Evolutionary conservation across 2,888 invertebrate genomes (phyloP).

Genomic region (Exocentrus adspersus): DNA sequence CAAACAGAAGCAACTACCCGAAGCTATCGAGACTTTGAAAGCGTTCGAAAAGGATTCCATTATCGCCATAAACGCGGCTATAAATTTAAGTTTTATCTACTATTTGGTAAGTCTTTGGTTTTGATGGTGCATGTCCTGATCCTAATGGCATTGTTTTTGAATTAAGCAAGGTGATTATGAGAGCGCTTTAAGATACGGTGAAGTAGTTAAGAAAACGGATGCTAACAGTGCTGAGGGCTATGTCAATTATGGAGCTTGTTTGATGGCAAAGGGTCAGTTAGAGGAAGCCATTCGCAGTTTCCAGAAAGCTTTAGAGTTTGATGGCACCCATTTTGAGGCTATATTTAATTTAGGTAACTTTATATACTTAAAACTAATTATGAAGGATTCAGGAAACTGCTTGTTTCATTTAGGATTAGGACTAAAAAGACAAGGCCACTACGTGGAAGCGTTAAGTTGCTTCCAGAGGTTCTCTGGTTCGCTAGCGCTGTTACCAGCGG

Average conservation of each 20-base stretch:
- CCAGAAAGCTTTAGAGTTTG: constrained; percentile 79
- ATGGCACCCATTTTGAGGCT: constrained; percentile 85
- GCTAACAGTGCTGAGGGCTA: constrained; percentile 83
- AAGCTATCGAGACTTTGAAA: constrained; percentile 86
- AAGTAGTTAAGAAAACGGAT: constrained; percentile 78
- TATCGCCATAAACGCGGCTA: constrained; percentile 84
- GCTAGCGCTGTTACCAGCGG: constrained; percentile 68
- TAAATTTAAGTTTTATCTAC: constrained; percentile 87
- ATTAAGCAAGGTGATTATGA: constrained; percentile 80
- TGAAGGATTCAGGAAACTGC: constrained; percentile 64
- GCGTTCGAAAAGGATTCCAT: constrained; percentile 87
- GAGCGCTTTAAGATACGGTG: constrained; percentile 81
- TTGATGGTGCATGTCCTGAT: background rate
- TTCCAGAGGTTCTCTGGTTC: constrained; percentile 77
- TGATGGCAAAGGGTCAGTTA: constrained; percentile 74
- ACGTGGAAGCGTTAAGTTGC: constrained; percentile 80
- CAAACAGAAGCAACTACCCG: constrained; percentile 80
- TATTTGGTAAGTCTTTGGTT: constrained; percentile 68
- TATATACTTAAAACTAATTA: background rate
- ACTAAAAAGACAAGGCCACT: constrained; percentile 74
- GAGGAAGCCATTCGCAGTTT: constrained; percentile 78
- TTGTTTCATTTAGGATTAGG: constrained; percentile 73
- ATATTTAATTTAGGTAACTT: constrained; percentile 80
- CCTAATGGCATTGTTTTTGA: no score
- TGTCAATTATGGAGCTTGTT: constrained; percentile 87